These are phyloP conservation scores for Acanthurus leucopareius DNA, from an alignment of 2,797 vertebrate species.

Conservation along the genomic window DNA sequence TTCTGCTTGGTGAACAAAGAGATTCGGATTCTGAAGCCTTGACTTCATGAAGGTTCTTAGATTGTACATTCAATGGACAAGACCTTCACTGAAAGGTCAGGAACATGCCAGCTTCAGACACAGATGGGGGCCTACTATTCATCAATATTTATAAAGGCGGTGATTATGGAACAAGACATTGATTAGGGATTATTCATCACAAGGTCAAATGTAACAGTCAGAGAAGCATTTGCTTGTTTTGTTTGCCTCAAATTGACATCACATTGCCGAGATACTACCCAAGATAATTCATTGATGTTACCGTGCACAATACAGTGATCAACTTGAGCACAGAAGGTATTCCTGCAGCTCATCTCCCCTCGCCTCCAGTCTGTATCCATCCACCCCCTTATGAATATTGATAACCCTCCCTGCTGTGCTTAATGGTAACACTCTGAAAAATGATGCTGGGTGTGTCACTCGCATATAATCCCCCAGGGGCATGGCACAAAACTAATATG, in stretches of 20 bases:
- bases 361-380: conserved; percentile 15
- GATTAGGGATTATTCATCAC: conserved; percentile 30
- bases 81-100: conserved; percentile 52
- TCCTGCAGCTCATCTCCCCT: conserved; percentile 28
- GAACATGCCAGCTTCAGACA: conserved; percentile 16
- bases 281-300: conserved; percentile 17
- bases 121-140: conserved; percentile 30
- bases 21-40: conserved; percentile 12
- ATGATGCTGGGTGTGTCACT: conserved; percentile 76
- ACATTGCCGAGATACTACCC: neutral
- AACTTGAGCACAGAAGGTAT: conserved; percentile 54
- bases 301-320: conserved; percentile 51
- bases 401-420: conserved; percentile 76
- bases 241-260: conserved; percentile 1
- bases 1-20: conserved; percentile 22
- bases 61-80: conserved; percentile 14
- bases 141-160: conserved; percentile 56
- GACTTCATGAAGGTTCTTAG: neutral
- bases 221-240: neutral
- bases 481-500: conserved; percentile 65
- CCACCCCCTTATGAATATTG: conserved; percentile 84
- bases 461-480: conserved; percentile 66
- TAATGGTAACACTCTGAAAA: conserved; percentile 83
- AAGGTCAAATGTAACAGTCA: conserved; percentile 32
- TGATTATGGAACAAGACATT: conserved; percentile 36